These are phyloP conservation scores for Choristoneura rosaceana DNA, from an alignment of 2,888 invertebrate species.

Conservation along the genomic window DNA sequence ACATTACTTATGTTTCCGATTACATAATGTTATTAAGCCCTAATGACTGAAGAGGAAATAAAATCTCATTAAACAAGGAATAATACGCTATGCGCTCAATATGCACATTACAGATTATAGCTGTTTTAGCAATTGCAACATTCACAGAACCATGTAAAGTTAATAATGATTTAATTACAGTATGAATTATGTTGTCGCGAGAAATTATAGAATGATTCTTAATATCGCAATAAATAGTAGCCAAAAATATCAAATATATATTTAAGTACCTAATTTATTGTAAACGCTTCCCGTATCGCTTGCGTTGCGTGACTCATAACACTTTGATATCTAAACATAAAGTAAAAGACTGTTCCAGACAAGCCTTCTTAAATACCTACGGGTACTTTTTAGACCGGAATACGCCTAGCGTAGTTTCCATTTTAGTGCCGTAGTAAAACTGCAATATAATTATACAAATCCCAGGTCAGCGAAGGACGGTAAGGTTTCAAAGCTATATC, in stretches of 20 bases:
- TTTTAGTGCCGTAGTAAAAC: slow-evolving; percentile 12
- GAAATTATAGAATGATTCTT: not conserved
- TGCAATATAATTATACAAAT: not conserved
- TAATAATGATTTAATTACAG: not conserved
- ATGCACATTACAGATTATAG: slow-evolving; percentile 17
- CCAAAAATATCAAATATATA: not conserved
- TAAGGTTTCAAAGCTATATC: slow-evolving; percentile 2
- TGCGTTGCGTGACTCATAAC: slow-evolving; percentile 65
- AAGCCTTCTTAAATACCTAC: not conserved
- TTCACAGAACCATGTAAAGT: slow-evolving; percentile 1
- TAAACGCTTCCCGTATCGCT: slow-evolving; percentile 42
- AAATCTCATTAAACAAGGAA: slow-evolving; percentile 2
- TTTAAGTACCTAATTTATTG: too few species aligned
- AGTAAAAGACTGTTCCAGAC: slow-evolving; percentile 22
- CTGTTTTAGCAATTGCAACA: slow-evolving; percentile 18
- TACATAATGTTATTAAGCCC: not conserved
- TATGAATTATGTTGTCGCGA: not conserved
- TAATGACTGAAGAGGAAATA: slow-evolving; percentile 17
- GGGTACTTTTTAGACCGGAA: not conserved
- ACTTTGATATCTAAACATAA: slow-evolving; percentile 24
- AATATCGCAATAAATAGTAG: not conserved
- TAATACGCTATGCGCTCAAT: slow-evolving; percentile 14
- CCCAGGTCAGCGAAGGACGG: not conserved
- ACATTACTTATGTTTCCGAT: not conserved
- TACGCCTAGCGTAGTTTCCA: not conserved